phyloP scores from a whole-genome alignment of 2,888 invertebrate species.

The Harpalus rufipes region DNA sequence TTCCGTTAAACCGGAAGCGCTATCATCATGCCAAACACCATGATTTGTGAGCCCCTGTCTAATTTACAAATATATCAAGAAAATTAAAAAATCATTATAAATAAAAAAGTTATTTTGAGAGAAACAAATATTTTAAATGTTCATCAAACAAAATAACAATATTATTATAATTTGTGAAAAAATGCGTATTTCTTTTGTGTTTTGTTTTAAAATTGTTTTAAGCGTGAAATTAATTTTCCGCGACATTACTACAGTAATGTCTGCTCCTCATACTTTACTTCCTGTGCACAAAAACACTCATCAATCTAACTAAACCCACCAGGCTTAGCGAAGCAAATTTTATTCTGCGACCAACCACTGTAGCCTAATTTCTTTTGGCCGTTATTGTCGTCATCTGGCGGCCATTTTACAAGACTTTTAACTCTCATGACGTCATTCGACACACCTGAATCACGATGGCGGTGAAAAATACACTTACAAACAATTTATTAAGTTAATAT shows the following conservation, averaged over 20 bases:
- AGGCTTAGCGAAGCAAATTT: slow-evolving; percentile 53
- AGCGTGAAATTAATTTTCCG: too few relatives aligned
- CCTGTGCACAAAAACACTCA: neutral
- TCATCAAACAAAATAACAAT: too few relatives aligned
- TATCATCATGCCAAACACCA: too few relatives aligned
- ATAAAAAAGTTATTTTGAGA: too few relatives aligned
- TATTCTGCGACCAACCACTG: slow-evolving; percentile 56
- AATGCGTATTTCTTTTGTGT: too few relatives aligned
- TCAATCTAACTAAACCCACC: slow-evolving; percentile 38
- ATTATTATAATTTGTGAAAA: too few relatives aligned
- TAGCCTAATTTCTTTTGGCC: slow-evolving; percentile 53
- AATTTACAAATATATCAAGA: too few relatives aligned
- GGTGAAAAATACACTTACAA: slow-evolving; percentile 40
- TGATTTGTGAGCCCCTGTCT: too few relatives aligned
- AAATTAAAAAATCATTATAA: too few relatives aligned
- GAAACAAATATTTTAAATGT: too few relatives aligned
- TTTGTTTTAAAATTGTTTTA: too few relatives aligned
- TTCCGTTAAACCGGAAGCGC: too few relatives aligned
- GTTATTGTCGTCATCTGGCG: slow-evolving; percentile 57
- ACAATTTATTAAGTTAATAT: slow-evolving; percentile 5
- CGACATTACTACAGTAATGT: neutral
- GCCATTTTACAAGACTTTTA: slow-evolving; percentile 54
- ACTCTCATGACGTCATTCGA: slow-evolving; percentile 48
- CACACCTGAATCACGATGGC: slow-evolving; percentile 37
- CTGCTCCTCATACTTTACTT: neutral